Conservation (phyloP, 2,797 vertebrate species). For the Tenualosa thibaudeaui region DNA sequence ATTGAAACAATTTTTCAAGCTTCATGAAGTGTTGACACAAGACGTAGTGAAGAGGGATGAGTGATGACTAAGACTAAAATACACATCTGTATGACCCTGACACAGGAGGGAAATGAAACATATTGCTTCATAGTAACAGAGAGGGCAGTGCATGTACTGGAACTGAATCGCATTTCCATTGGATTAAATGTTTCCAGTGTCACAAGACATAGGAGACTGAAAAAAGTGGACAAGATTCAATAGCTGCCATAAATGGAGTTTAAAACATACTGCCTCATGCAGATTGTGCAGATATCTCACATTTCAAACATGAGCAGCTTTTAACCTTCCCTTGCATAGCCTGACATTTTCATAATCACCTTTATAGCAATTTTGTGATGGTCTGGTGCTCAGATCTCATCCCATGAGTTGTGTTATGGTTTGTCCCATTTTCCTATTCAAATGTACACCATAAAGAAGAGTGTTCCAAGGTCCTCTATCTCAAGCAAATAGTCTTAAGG, state of each 20-base stretch:
- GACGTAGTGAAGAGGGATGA: constrained; percentile 27
- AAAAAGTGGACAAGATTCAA: not conserved
- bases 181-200: not conserved
- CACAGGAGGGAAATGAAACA: not conserved
- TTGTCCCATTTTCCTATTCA: constrained; percentile 32
- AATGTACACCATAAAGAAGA: not conserved
- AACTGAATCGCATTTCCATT: not conserved
- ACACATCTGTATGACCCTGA: not conserved
- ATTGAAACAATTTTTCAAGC: too few relatives aligned
- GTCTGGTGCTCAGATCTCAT: not conserved
- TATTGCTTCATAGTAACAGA: not conserved
- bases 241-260: not conserved
- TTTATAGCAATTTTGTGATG: constrained; percentile 27
- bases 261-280: not conserved
- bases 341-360: constrained; percentile 42
- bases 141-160: not conserved
- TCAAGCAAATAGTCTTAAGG: too few relatives aligned
- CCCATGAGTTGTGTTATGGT: constrained; percentile 25
- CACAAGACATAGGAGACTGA: not conserved
- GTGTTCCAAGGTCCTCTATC: not conserved
- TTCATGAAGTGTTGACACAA: constrained; percentile 37
- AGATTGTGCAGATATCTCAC: constrained; percentile 5
- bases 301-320: constrained; percentile 31
- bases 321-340: constrained; percentile 33
- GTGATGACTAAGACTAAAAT: not conserved